These are phyloP conservation scores for Charina bottae DNA, from an alignment of 2,113 vertebrate genomes.

Conservation along the genomic window DNA sequence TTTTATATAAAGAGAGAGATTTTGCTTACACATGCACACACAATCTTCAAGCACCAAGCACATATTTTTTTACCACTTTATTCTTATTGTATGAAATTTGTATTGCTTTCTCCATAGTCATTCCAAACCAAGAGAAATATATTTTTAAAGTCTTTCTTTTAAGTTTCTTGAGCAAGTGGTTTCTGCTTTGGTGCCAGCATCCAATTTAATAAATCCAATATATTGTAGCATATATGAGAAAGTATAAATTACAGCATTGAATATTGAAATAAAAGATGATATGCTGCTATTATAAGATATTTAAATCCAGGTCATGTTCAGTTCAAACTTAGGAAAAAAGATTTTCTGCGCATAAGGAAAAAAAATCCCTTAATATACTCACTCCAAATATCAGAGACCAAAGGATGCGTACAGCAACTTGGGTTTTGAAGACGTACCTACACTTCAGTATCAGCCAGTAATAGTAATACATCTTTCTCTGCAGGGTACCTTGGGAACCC, in stretches of 20 bases:
- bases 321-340: not conserved
- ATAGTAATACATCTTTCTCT: not conserved
- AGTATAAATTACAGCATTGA: not conserved
- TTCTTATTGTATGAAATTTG: not conserved
- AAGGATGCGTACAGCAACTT: not conserved
- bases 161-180: not conserved
- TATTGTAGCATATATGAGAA: not conserved
- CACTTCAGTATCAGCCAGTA: not conserved
- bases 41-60: no score
- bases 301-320: constrained; percentile 26
- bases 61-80: no score
- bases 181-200: not conserved
- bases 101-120: not conserved
- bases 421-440: not conserved
- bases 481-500: not conserved
- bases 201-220: constrained; percentile 20
- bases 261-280: constrained; percentile 6
- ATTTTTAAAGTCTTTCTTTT: not conserved
- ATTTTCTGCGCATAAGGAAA: not conserved
- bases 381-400: not conserved
- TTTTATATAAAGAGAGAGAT: no score
- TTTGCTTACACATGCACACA: no score
- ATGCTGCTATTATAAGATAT: constrained; percentile 11
- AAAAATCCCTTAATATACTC: not conserved
- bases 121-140: not conserved